Base-by-base conservation (phyloP, 2,113 vertebrate genomes). In the Myocastor coypus region DNA sequence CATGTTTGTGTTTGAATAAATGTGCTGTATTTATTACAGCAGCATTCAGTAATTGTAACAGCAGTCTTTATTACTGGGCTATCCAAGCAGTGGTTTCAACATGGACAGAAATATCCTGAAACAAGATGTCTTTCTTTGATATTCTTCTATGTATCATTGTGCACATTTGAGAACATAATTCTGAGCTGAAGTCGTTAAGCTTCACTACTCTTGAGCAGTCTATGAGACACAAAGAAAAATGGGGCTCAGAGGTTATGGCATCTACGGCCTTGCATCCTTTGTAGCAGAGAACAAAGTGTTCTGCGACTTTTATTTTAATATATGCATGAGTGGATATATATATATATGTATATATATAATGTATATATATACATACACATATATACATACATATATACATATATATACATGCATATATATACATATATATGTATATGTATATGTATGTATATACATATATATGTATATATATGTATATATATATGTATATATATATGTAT, bases 111-210 rank as follows among this genome's bases (percentile, higher is more conserved):
- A 0, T 59, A 52, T n/a, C 26, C 11, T 59, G 46, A 80, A 95
- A 57, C 24, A 87, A 91, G 78, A 66, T 64, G 37, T 1, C 3
- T 86, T 73, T 66, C 7, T 3, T 80, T 92, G 66, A 0, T 4
- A 64, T 71, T 63, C 0, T 7, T 52, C 19, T 5, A 46, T 55
- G 28, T 28, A 57, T 95, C 75, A 42, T 68, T 83, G 66, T 66
- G 24, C 69, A n/a, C 0, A 16, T 71, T 64, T 71, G 59, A 73
- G 42, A 66, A 61, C 91, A 78, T 24, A 69, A 34, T 68, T 88
- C 55, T 75, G 20, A 30, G 13, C 77, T 52, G 1, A 16, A 0
- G 0, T 32, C 6, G 12, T 61, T 61, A 50, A 19, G 0, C 0
- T 55, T 69, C 0, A 68, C 2, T 34, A 37, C 3, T 59, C 9